Conservation (phyloP, 2,888 invertebrate genomes). For the Troides oblongomaculatus region DNA sequence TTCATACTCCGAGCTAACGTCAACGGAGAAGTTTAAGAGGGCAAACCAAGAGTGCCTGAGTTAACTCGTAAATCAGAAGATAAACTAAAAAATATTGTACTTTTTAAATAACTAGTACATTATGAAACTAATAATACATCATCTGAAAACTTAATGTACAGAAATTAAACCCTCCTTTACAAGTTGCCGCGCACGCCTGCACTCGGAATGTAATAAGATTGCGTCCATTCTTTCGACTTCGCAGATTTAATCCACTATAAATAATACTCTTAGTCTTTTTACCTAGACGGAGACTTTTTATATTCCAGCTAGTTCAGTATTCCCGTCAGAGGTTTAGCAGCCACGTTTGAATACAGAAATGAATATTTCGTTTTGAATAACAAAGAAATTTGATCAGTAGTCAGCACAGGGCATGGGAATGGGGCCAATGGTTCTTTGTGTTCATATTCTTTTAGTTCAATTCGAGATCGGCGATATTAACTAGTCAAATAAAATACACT, state of each 20-base stretch:
- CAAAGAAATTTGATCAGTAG: conserved; percentile 3
- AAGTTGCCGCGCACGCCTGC: no score
- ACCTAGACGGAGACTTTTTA: background rate
- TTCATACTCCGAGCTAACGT: background rate
- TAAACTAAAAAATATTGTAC: background rate
- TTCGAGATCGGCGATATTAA: no score
- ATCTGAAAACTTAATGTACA: background rate
- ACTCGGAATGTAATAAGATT: background rate
- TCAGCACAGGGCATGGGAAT: background rate
- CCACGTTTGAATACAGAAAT: background rate
- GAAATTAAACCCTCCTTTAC: no score
- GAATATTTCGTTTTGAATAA: conserved; percentile 3
- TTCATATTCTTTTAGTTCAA: no score
- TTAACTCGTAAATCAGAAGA: no score
- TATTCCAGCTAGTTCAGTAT: background rate
- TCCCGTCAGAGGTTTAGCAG: background rate
- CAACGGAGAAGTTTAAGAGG: background rate
- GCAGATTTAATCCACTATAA: background rate
- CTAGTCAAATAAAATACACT: no score
- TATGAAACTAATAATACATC: background rate
- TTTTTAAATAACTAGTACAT: background rate
- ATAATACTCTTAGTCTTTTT: background rate
- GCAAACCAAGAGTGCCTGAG: no score
- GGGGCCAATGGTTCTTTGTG: background rate
- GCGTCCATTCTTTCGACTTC: background rate